Evolutionary conservation across 2,888 invertebrate species (phyloP).

Genomic region (Lasioglossum villosulum): DNA sequence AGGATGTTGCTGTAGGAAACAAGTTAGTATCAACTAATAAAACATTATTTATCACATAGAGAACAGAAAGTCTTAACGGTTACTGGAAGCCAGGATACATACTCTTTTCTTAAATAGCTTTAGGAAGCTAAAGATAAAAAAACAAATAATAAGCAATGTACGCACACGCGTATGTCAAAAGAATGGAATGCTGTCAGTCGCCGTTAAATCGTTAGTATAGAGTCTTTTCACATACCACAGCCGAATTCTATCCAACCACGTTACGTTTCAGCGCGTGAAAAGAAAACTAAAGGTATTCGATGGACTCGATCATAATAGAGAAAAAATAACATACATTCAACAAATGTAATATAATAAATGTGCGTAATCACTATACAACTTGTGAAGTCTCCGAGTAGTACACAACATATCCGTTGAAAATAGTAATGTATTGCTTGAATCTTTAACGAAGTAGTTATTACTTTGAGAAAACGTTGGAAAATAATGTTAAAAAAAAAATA

Average conservation of each 20-base stretch:
- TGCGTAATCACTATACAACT: conserved; percentile 16
- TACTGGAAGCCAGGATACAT: conserved; percentile 8
- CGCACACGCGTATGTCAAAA: conserved; percentile 12
- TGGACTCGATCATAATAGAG: not conserved
- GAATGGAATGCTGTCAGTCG: conserved; percentile 50
- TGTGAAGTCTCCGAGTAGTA: conserved; percentile 14
- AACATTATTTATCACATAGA: conserved; percentile 40
- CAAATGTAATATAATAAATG: conserved; percentile 32
- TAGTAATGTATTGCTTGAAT: conserved; percentile 27
- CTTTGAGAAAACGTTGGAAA: not conserved
- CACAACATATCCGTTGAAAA: conserved; percentile 1
- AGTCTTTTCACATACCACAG: conserved; percentile 46
- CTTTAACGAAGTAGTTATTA: conserved; percentile 37
- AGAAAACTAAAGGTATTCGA: conserved; percentile 22
- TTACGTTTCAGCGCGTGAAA: not conserved
- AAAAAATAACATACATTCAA: conserved; percentile 17
- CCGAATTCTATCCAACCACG: conserved; percentile 23
- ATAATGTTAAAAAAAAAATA: not conserved
- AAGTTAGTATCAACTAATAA: conserved; percentile 25
- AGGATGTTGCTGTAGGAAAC: conserved; percentile 21
- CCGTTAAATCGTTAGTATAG: conserved; percentile 23
- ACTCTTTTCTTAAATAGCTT: conserved; percentile 1
- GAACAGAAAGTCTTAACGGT: conserved; percentile 20
- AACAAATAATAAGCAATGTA: conserved; percentile 23
- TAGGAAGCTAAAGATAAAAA: not conserved